These are phyloP conservation scores for Hypselothyrea guttata DNA, from an alignment of 2,888 invertebrate species.

Conservation along the genomic window DNA sequence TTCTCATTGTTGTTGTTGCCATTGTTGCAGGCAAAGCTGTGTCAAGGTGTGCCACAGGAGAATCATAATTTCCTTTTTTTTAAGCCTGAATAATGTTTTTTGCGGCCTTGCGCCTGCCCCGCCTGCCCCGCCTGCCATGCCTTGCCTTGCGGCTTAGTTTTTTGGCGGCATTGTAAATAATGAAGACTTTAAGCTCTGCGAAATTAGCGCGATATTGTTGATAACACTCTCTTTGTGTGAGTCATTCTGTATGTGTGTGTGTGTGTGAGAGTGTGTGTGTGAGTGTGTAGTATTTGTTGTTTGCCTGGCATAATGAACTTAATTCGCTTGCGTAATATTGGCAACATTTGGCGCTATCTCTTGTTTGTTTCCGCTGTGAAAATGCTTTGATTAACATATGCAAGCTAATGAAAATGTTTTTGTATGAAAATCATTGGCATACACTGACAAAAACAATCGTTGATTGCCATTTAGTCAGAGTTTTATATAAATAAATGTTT, in stretches of 20 bases:
- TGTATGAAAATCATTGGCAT: background rate
- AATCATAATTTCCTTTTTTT: constrained; percentile 43
- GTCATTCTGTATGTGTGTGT: constrained; percentile 10
- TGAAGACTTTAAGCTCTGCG: constrained; percentile 74
- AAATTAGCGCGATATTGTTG: constrained; percentile 65
- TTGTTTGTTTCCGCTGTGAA: constrained; percentile 32
- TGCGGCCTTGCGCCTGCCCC: constrained; percentile 62
- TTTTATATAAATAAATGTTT: too few relatives aligned
- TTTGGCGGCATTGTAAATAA: constrained; percentile 70
- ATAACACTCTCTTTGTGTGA: constrained; percentile 5
- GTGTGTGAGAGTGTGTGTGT: constrained; percentile 16
- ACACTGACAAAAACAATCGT: background rate
- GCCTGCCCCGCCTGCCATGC: constrained; percentile 44
- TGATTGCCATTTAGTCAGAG: too few relatives aligned
- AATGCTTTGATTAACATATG: constrained; percentile 62
- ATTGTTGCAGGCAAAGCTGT: constrained; percentile 46
- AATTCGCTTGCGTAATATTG: constrained; percentile 52
- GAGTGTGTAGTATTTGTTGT: constrained; percentile 30
- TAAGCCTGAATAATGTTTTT: constrained; percentile 70
- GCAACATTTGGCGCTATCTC: constrained; percentile 27
- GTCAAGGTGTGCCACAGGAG: constrained; percentile 67
- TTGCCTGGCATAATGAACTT: constrained; percentile 65
- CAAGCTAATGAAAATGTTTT: constrained; percentile 5
- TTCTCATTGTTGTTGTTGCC: constrained; percentile 7
- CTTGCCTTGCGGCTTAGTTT: constrained; percentile 67